Base-by-base conservation (phyloP, 2,113 vertebrate genomes). In the Dipodomys merriami region DNA sequence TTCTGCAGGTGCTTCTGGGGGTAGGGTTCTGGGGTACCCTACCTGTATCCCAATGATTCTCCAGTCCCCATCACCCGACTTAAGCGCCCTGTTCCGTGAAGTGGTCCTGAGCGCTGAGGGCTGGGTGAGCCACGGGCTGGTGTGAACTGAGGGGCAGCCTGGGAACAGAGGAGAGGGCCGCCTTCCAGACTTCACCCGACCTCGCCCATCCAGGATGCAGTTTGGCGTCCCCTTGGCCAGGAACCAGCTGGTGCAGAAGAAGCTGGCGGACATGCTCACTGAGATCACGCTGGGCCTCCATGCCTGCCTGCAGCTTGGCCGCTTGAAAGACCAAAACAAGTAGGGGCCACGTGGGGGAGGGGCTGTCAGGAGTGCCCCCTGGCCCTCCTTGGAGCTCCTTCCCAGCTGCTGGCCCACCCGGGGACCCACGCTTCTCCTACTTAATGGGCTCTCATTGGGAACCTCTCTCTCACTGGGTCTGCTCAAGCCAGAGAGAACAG, bases 221-320 rank as follows among this genome's bases (percentile, higher is more conserved):
- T 99, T 99, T 3, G 98, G 98, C 0, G 98, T 98, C 0, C 99
- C 99, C 0, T 93, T 99, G 94, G 99, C 99, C 13, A 97, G 98
- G 82, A 99, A 99, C 97, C 99, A 99, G 97, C 98, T 99, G 74
- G 98, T 99, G 95, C 99, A 99, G 98, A 99, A 99, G 97, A 99
- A 99, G 97, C 97, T 99, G 98, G 99, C 99, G 0, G 99, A 99
- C 95, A 99, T 99, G 99, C 97, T 99, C 96, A 99, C 99, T 0
- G 99, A 99, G 95, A 99, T 99, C 82, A 97, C 99, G 0, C 82
- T 98, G 78, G 98, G 98, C 5, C 98, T 99, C 12, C 99, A 99
- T 12, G 98, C 98, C 49, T 99, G 99, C 96, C 97, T 99, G 90
- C 97, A 98, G 9, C 98, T 99, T 0, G 99, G 99, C 27, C 98